These are phyloP conservation scores for Petaurus breviceps DNA, from an alignment of 2,113 vertebrate species.

Conservation along the genomic window DNA sequence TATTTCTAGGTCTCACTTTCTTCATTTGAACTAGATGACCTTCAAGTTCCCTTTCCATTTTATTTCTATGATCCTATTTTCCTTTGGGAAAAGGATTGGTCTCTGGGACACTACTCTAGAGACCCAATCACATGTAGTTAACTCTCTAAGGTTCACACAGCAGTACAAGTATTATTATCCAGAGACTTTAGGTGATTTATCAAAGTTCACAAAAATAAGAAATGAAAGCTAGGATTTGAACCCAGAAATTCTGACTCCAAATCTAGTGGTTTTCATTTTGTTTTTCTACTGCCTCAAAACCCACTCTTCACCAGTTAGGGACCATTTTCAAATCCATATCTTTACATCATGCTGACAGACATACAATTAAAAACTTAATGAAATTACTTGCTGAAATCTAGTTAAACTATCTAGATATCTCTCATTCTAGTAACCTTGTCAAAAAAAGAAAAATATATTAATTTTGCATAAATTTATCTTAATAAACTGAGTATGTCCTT, in stretches of 20 bases:
- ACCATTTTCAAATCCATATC: not conserved
- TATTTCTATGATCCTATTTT: not conserved
- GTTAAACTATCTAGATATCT: not conserved
- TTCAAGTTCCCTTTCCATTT: not conserved
- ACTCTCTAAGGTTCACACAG: not conserved
- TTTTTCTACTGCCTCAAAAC: not conserved
- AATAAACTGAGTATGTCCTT: not conserved
- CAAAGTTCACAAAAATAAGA: not conserved
- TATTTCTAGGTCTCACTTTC: not conserved
- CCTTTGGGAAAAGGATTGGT: not conserved
- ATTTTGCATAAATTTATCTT: not conserved
- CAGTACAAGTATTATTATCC: not conserved
- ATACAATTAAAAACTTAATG: not conserved
- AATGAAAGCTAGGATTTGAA: not conserved
- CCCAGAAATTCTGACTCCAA: not conserved
- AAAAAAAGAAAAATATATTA: not conserved
- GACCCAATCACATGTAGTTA: not conserved
- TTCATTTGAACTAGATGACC: not conserved
- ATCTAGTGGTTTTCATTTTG: not conserved
- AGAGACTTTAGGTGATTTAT: too few relatives aligned
- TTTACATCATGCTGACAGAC: not conserved
- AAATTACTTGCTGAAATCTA: not conserved
- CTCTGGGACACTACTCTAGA: not conserved
- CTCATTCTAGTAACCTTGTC: not conserved
- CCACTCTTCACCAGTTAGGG: not conserved